Evolutionary conservation across 1,140 invertebrate species (phyloP).

Genomic region (Caligus rogercresseyi): DNA sequence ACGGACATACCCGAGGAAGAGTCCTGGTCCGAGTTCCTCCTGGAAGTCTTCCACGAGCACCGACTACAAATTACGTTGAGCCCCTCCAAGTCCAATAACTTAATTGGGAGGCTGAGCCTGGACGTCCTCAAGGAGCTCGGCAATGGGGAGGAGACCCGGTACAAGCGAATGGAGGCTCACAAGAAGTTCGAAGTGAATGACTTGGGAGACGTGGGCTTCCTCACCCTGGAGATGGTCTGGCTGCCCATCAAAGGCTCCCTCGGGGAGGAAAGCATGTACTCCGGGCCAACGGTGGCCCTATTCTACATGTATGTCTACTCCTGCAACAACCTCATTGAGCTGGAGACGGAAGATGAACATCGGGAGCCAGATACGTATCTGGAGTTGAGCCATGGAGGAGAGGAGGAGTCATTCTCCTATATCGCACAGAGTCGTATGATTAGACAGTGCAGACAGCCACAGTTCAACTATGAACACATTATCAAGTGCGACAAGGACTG

Average conservation of each 20-base stretch:
- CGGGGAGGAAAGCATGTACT: not conserved
- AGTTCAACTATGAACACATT: not conserved
- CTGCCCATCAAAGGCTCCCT: not conserved
- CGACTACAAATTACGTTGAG: not conserved
- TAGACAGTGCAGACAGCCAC: not conserved
- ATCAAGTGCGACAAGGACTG: not conserved
- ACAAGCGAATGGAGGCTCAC: not conserved
- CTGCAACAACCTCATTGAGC: not conserved
- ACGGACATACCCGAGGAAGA: not conserved
- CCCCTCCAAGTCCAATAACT: not conserved
- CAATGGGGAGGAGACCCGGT: not conserved
- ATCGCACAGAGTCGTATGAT: not conserved
- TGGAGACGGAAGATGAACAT: not conserved
- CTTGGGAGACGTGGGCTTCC: not conserved
- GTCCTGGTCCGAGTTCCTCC: not conserved
- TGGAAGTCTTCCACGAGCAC: not conserved
- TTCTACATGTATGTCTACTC: not conserved
- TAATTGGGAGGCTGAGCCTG: not conserved
- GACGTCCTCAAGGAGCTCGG: not conserved
- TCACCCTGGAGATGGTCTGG: not conserved
- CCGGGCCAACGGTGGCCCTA: not conserved
- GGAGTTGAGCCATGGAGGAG: not conserved
- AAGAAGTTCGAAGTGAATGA: not conserved
- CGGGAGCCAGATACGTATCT: not conserved
- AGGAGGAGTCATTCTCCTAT: not conserved